Percentiles rank a stretch among this genome's conserved stretches.
Conservation (phyloP, 1,140 invertebrate genomes). For the Drosophila ananassae region DNA sequence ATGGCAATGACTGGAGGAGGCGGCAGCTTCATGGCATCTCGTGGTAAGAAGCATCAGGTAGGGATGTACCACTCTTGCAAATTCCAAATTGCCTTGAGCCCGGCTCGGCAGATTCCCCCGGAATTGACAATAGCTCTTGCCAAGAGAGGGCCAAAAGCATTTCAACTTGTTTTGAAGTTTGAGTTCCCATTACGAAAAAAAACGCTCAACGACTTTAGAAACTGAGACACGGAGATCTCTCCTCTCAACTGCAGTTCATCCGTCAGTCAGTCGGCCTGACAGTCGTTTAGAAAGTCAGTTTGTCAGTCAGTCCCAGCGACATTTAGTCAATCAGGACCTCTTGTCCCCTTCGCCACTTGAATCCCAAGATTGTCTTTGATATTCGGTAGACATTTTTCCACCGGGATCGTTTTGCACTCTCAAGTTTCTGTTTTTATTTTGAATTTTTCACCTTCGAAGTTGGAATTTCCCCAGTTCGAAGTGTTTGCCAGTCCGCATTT, state of each 20-base stretch:
- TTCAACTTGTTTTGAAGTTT: conserved; percentile 56
- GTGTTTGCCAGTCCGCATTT: conserved; percentile 49
- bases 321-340: conserved; percentile 50
- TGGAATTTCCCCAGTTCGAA: conserved; percentile 5
- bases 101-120: conserved; percentile 24
- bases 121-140: conserved; percentile 28
- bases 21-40: conserved; percentile 27
- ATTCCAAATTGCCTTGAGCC: conserved; percentile 40
- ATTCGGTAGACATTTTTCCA: conserved; percentile 27
- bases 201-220: conserved; percentile 20
- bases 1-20: conserved; percentile 55
- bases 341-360: conserved; percentile 29
- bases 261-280: conserved; percentile 11
- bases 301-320: conserved; percentile 32
- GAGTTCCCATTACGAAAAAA: conserved; percentile 23
- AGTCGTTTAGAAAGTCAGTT: conserved; percentile 19
- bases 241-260: conserved; percentile 60
- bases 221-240: conserved; percentile 3
- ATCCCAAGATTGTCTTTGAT: conserved; percentile 44
- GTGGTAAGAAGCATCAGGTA: conserved; percentile 53
- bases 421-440: not conserved
- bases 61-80: conserved; percentile 26
- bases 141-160: not conserved
- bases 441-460: not conserved
- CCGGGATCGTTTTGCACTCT: conserved; percentile 10